A percentile compares a stretch with the other conserved stretches of the same genome.
phyloP scores from a whole-genome alignment of 2,113 vertebrate species.

The Rhabdomys dilectus region DNA sequence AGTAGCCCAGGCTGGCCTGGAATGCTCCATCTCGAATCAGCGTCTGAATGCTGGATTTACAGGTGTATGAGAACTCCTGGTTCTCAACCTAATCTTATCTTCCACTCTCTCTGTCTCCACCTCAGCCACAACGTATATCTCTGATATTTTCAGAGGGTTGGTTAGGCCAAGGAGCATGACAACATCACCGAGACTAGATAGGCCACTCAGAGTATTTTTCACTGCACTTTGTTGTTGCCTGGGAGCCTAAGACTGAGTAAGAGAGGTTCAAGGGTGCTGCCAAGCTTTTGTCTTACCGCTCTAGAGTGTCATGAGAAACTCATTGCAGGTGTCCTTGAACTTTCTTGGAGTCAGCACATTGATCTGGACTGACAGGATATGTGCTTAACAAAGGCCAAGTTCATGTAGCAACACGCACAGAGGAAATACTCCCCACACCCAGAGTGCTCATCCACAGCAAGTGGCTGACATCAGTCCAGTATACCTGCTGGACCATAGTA shows the following conservation, averaged over 20 bases:
- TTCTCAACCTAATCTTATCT: background rate
- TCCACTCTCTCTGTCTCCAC: background rate
- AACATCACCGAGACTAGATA: background rate
- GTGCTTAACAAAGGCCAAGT: background rate
- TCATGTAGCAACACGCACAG: background rate
- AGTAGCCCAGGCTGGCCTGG: background rate
- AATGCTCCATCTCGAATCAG: background rate
- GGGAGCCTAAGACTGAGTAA: background rate
- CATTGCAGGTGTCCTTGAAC: background rate
- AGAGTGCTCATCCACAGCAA: background rate
- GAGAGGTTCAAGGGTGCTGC: background rate
- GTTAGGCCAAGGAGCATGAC: background rate
- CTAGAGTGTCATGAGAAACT: background rate
- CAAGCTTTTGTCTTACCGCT: background rate
- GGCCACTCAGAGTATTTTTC: background rate
- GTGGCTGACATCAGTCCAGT: background rate
- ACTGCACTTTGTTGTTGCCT: background rate
- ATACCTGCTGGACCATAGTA: background rate
- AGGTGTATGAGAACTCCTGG: too few relatives aligned
- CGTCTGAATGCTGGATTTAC: background rate
- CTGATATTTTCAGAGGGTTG: background rate
- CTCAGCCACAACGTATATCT: background rate
- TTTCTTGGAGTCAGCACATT: conserved; percentile 28
- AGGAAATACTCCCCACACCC: background rate
- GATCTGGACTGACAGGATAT: conserved; percentile 5